A percentile compares a stretch with the other conserved stretches of the same genome.
These are phyloP conservation scores for Eriocheir sinensis DNA, from an alignment of 1,140 invertebrate species.

Conservation along the genomic window DNA sequence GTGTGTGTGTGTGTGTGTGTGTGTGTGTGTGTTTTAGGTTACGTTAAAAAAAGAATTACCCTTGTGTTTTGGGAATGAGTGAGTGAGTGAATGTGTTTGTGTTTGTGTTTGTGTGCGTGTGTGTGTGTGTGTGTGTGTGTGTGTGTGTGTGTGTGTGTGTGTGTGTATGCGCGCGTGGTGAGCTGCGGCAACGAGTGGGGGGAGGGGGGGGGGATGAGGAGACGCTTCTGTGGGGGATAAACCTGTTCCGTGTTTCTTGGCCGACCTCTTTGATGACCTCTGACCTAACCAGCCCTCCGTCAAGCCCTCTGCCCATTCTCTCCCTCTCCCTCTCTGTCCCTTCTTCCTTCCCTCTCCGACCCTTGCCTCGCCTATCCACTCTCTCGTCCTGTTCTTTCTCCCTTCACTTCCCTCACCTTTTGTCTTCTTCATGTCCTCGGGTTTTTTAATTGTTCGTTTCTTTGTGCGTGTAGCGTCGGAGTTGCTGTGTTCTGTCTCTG, in stretches of 20 bases:
- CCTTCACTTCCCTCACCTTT: no score
- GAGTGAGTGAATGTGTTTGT: no score
- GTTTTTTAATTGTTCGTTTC: no score
- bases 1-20: no score
- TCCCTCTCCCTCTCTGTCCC: neutral
- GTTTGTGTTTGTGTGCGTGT: no score
- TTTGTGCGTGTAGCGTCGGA: no score
- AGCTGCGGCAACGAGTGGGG: neutral
- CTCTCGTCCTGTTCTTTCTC: neutral
- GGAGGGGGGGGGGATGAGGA: neutral
- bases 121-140: no score
- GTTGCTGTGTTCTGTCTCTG: no score
- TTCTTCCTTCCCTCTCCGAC: neutral
- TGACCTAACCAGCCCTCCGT: conserved; percentile 35
- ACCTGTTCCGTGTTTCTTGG: neutral
- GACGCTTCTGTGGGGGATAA: conserved; percentile 21
- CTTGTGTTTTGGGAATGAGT: no score
- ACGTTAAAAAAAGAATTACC: no score
- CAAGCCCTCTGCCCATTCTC: neutral
- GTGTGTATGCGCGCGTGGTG: neutral
- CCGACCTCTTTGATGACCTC: neutral
- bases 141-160: neutral
- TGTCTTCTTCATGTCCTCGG: no score
- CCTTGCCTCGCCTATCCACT: neutral
- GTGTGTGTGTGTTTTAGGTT: no score